These are phyloP conservation scores for Clavelina lepadiformis DNA, from an alignment of 23 tunicate genomes.

Conservation along the genomic window DNA sequence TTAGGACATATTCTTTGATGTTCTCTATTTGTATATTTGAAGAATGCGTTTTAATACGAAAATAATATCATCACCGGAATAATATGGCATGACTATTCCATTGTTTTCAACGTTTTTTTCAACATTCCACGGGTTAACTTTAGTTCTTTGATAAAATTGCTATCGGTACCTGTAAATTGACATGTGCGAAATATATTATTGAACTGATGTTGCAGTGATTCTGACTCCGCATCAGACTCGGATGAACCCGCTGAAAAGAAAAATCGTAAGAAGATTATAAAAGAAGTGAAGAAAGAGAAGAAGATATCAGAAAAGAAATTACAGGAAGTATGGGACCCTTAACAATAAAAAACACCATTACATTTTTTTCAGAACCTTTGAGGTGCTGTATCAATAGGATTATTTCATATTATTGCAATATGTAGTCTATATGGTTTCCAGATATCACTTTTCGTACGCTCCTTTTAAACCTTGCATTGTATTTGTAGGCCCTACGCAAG, in stretches of 20 bases:
- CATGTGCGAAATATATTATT: no score
- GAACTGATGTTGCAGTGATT: no score
- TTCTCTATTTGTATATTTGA: no score
- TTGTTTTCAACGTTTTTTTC: no score
- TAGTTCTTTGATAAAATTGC: no score
- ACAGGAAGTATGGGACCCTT: slow-evolving; percentile 13
- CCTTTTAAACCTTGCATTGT: background rate
- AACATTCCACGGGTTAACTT: no score
- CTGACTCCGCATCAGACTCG: slow-evolving; percentile 53
- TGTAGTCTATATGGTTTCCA: background rate
- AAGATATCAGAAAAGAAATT: slow-evolving; percentile 30
- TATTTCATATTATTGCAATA: background rate
- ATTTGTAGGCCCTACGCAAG: slow-evolving; percentile 41
- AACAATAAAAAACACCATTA: background rate
- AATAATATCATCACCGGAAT: no score
- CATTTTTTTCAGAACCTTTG: background rate
- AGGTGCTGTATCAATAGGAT: background rate
- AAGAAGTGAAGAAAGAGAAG: slow-evolving; percentile 59
- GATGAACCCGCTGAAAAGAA: slow-evolving; percentile 62
- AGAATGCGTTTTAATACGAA: no score
- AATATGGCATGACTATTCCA: no score
- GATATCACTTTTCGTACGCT: background rate
- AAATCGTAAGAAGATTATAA: slow-evolving; percentile 33
- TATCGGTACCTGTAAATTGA: no score
- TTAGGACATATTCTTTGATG: no score